Evolutionary conservation across 2,113 vertebrate species (phyloP).

Genomic region (human): GRCh38 chrX:151654501-151655000

Average conservation of each 20-base stretch:
- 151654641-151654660: not conserved
- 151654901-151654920: too few relatives aligned
- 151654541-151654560: not conserved
- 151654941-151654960: too few relatives aligned
- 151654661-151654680: not conserved
- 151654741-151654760: not conserved
- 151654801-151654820: not conserved
- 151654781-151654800: not conserved
- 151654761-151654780: not conserved
- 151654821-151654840: not conserved
- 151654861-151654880: too few relatives aligned
- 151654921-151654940: too few relatives aligned
- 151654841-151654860: too few relatives aligned
- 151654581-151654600: not conserved
- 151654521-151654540: not conserved
- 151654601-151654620: not conserved
- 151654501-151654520: not conserved
- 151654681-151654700: not conserved
- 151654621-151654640: not conserved
- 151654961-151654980: too few relatives aligned
- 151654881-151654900: too few relatives aligned
- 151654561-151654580: not conserved
- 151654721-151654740: not conserved
- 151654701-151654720: not conserved
- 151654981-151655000: too few relatives aligned